Conservation (phyloP, 2,888 invertebrate genomes). For the Diarsia brunnea region DNA sequence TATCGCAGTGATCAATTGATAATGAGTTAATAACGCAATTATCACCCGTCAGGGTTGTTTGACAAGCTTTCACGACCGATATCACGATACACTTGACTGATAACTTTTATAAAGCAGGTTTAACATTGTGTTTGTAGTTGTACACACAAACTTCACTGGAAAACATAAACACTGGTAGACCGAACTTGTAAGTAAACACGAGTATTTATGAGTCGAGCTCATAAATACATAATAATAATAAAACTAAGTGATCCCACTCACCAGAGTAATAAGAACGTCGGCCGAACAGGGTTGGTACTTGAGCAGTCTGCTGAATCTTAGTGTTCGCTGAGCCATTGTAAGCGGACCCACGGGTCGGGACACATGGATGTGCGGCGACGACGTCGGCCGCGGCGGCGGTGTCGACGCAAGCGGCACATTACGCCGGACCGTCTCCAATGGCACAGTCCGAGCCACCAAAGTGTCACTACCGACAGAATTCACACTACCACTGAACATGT, state of each 20-base stretch:
- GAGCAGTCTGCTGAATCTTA: conserved; percentile 92
- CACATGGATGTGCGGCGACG: conserved; percentile 85
- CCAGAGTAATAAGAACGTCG: conserved; percentile 85
- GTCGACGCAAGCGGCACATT: conserved; percentile 86
- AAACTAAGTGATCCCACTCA: conserved; percentile 74
- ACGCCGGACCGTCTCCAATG: conserved; percentile 93
- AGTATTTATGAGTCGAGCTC: conserved; percentile 19
- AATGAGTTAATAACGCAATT: conserved; percentile 57
- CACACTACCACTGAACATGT: conserved; percentile 93
- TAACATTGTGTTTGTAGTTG: conserved; percentile 28
- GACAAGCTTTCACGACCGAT: conserved; percentile 56
- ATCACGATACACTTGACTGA: conserved; percentile 54
- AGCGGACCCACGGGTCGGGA: conserved; percentile 89
- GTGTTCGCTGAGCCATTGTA: conserved; percentile 93
- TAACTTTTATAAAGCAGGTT: conserved; percentile 34
- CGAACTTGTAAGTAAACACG: conserved; percentile 14
- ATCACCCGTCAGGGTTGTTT: conserved; percentile 39
- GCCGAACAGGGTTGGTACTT: conserved; percentile 92
- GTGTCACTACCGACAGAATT: conserved; percentile 94
- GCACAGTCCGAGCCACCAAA: conserved; percentile 93
- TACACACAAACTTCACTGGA: conserved; percentile 25
- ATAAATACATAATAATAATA: conserved; percentile 43
- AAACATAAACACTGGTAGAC: conserved; percentile 6
- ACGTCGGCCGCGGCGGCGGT: conserved; percentile 83
- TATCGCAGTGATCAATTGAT: conserved; percentile 47